A percentile compares a stretch with the other conserved stretches of the same genome.
Conservation (phyloP, 2,113 vertebrate species). For the Pionites leucogaster region DNA sequence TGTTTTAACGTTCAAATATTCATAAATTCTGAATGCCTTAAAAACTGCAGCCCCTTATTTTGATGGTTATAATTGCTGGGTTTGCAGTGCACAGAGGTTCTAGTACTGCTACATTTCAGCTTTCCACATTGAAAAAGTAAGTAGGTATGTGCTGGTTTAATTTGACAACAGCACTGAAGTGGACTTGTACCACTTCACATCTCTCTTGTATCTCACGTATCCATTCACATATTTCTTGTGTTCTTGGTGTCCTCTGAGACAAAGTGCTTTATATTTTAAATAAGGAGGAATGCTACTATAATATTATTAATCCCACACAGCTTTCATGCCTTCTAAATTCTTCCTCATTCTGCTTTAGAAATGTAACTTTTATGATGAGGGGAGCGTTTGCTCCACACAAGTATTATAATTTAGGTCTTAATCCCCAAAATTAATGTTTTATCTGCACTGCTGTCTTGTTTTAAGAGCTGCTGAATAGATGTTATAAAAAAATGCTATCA, state of each 20-base stretch:
- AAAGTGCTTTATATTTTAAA: constrained; percentile 20
- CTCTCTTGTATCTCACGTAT: not conserved
- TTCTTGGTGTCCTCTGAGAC: not conserved
- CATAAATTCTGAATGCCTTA: not conserved
- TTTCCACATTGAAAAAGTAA: not conserved
- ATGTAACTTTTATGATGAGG: not conserved
- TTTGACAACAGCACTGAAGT: not conserved
- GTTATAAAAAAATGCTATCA: constrained; percentile 35
- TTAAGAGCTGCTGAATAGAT: constrained; percentile 27
- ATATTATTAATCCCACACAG: constrained; percentile 36
- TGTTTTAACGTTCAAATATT: not conserved
- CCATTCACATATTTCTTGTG: not conserved
- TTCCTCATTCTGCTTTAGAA: constrained; percentile 8
- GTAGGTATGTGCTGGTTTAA: not conserved
- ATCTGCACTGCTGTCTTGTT: constrained; percentile 19
- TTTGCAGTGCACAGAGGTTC: not conserved
- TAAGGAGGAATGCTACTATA: constrained; percentile 12
- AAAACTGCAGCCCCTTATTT: not conserved
- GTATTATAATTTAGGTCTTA: constrained; percentile 36
- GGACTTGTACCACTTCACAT: not conserved
- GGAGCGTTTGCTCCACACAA: not conserved
- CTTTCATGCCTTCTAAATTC: constrained; percentile 51
- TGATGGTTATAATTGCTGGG: not conserved
- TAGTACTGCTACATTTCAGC: constrained; percentile 1
- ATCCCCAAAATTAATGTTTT: constrained; percentile 57